Base-by-base conservation (phyloP, 2,888 invertebrate genomes). In the Deilephila porcellus region DNA sequence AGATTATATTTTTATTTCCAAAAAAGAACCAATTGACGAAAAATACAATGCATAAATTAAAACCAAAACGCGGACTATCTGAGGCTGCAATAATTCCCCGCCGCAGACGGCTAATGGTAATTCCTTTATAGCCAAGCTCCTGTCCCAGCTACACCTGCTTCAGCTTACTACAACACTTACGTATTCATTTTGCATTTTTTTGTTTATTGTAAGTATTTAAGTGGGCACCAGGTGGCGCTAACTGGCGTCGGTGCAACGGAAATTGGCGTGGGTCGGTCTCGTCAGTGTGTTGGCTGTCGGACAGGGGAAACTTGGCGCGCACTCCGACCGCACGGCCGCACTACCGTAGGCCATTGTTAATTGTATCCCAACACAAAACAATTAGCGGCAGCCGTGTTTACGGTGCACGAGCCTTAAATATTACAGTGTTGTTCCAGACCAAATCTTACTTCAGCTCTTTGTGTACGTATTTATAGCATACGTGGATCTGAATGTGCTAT, bases 331-430 rank as follows among this genome's bases (percentile, higher is more conserved):
- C 80, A 76, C 81, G 85, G 81, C 85, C 83, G 79, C 81, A 82
- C 82, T 80, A 74, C 76, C 80, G 78, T 82, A 82, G 80, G 77
- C 82, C 83, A 81, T 67, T 84, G 86, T 87, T 90, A 90, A 90
- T 90, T 89, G 86, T 87, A 84, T 82, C 85, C 82, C 83, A 83
- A 85, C 86, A 88, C 85, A 89, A 90, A 90, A 91, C 89, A 88
- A 91, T 91, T 88, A 88, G 84, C 82, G 83, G 78, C 85, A 87
- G 82, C 85, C 82, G 86, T 76, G 82, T 81, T 59, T 59, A 67
- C 67, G 25, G 67, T 52, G 52, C 52, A 67, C 25, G 67, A n/a
- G 25, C 37, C 67, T 64, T 64, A 64, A 64, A 71, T 60, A 71
- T 37, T 60, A 45, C 59, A 71, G 60, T 25, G 37, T 25, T 17